Base-by-base conservation (phyloP, 2,888 invertebrate species). In the Drosophila trichaetosa region DNA sequence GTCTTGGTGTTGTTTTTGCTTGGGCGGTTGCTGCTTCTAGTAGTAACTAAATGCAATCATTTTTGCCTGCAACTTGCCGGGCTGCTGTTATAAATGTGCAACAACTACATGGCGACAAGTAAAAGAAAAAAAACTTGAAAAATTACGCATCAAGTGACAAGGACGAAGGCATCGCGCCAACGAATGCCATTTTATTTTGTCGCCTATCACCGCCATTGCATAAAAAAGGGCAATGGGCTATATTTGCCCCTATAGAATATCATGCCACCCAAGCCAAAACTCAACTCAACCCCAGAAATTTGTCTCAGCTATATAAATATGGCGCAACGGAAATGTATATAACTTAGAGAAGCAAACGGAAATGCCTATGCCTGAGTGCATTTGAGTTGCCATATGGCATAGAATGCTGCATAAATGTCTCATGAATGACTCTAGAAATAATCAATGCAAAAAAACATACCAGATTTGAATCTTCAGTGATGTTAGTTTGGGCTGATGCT, bases 11-110 rank as follows among this genome's bases (percentile, higher is more conserved):
- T 67, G 31, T 42, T 60, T 49, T 27, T 59, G 40, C 10, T 57
- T 33, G 21, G 49, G 13, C 38, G 51, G 60, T 53, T 60, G 31
- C 31, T 65, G 68, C 33, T 54, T 54, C 42, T n/a, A 36, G 49
- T 60, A 58, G 67, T 59, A 60, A 69, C 61, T 75, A 87, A 88
- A 83, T 86, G 84, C 83, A 88, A 88, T 85, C 87, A 85, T 88
- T 85, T 88, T 88, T 80, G 72, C 46, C 69, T 61, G 73, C 54
- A 73, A 60, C 66, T 59, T 58, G 62, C 54, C 64, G 40, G 31
- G 73, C 56, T 73, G 69, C 71, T 52, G 70, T 84, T 86, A 86
- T 75, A 83, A 88, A 84, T 84, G 86, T 76, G 86, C 81, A 86
- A 75, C 86, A 88, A 76, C 86, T 71, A 67, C 58, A 73, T 42